These are phyloP conservation scores for Cydia amplana DNA, from an alignment of 1,140 invertebrate species.

Conservation along the genomic window DNA sequence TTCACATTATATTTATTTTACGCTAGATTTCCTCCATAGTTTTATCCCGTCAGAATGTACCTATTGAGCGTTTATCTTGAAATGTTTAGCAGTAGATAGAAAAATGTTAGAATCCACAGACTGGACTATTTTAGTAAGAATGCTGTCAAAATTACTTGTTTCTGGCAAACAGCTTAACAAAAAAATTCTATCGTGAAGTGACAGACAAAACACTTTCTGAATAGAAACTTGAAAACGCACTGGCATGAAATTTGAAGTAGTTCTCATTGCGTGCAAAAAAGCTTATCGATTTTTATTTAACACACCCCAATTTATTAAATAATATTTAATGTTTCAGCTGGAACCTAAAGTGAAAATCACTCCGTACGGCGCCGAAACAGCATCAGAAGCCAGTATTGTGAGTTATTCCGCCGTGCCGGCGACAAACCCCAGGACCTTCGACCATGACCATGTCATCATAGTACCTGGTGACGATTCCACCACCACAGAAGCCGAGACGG, in stretches of 20 bases:
- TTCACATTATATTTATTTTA: background rate
- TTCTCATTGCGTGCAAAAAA: conserved; percentile 5
- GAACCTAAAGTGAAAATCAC: conserved; percentile 66
- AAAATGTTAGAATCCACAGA: conserved; percentile 12
- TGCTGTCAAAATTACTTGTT: conserved; percentile 2
- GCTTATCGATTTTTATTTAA: background rate
- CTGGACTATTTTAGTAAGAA: conserved; percentile 11
- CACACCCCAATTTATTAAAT: conserved; percentile 18
- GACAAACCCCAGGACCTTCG: conserved; percentile 45
- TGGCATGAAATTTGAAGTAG: conserved; percentile 26
- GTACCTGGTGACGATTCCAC: conserved; percentile 52
- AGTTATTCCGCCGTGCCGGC: conserved; percentile 44
- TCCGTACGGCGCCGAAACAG: conserved; percentile 56
- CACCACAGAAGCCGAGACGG: conserved; percentile 64
- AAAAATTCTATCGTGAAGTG: background rate
- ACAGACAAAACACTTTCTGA: background rate
- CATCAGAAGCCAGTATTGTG: conserved; percentile 57
- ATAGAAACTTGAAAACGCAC: background rate
- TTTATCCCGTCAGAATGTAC: background rate
- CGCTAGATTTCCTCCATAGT: background rate
- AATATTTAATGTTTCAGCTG: conserved; percentile 41
- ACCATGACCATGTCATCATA: conserved; percentile 44
- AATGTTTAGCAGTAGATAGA: background rate
- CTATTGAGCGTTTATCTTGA: background rate
- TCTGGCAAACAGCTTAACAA: background rate